Conservation (phyloP, 2,113 vertebrate genomes). For the Leuciscus idus region DNA sequence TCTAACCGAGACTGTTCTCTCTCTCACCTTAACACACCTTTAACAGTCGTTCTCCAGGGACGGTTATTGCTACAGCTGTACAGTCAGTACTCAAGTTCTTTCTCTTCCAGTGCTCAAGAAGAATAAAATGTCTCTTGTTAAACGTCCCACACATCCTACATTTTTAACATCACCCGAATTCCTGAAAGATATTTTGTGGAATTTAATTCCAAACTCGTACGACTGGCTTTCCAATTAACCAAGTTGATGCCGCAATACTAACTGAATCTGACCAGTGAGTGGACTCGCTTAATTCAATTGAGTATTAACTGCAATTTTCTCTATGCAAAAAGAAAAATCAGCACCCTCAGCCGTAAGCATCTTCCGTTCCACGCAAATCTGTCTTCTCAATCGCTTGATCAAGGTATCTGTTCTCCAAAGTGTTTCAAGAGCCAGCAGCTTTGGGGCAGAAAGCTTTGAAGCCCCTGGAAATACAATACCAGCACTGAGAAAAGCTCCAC, state of each 20-base stretch:
- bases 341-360: conserved; percentile 32
- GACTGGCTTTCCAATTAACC: neutral
- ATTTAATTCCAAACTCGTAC: neutral
- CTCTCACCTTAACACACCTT: conserved; percentile 54
- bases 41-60: conserved; percentile 50
- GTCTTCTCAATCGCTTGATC: conserved; percentile 49
- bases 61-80: conserved; percentile 12
- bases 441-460: conserved; percentile 57
- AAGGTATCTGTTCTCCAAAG: conserved; percentile 41
- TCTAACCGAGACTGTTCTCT: conserved; percentile 24
- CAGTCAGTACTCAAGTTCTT: neutral
- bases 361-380: conserved; percentile 45
- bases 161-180: neutral
- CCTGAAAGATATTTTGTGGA: neutral
- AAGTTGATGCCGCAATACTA: neutral
- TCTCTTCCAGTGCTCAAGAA: conserved; percentile 2
- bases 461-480: conserved; percentile 59
- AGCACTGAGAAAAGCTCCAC: conserved; percentile 58
- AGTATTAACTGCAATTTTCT: conserved; percentile 10
- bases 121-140: conserved; percentile 1
- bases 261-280: neutral
- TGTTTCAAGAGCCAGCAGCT: conserved; percentile 52
- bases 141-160: neutral
- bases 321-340: neutral
- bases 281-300: conserved; percentile 17